Base-by-base conservation (phyloP, 2,888 invertebrate species). In the Leucophenga montana region DNA sequence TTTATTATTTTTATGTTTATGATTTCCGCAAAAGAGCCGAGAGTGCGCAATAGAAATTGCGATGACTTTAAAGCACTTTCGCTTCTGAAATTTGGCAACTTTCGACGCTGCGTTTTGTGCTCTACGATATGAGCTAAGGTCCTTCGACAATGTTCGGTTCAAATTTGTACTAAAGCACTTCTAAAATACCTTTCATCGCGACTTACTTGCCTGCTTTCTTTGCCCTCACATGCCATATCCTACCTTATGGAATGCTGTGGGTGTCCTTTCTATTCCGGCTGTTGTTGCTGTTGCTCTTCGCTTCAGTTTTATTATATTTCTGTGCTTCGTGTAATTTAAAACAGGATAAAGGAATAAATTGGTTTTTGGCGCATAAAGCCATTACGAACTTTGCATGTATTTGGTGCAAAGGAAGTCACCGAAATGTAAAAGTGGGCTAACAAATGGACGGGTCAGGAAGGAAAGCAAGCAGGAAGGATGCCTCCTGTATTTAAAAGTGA, bases 271-370 rank as follows among this genome's bases (percentile, higher is more conserved):
- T 1, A 13, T 54, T 20, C 1, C 20, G 11, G 54, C 18, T 54
- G 54, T 54, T 54, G 18, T 11, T 54, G 20, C 5, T 54, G 20
- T 54, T 18, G 18, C 20, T 33, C 8, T 33, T 33, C 8, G 33
- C n/a, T 59, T 59, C 59, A 27, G 59, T 59, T 59, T 59, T 59
- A 59, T 59, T 59, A 59, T 59, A 59, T 59, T 59, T 59, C 14
- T 59, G 16, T 59, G 39, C 39, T 59, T 59, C 59, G 66, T 65
- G 74, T 73, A 71, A 74, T 73, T 78, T 71, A 66, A 70, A 78
- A 71, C 73, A 74, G 79, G 78, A 83, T 80, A 73, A 75, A 82
- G 84, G 74, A 80, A 83, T 81, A 81, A 81, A 81, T 81, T 81
- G 80, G 78, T 76, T 82, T 82, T 76, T 78, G 77, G 71, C 79